Conservation (phyloP, 37 sponge, comb jelly and placozoan species). For the Cladorhizidae sp. region DNA sequence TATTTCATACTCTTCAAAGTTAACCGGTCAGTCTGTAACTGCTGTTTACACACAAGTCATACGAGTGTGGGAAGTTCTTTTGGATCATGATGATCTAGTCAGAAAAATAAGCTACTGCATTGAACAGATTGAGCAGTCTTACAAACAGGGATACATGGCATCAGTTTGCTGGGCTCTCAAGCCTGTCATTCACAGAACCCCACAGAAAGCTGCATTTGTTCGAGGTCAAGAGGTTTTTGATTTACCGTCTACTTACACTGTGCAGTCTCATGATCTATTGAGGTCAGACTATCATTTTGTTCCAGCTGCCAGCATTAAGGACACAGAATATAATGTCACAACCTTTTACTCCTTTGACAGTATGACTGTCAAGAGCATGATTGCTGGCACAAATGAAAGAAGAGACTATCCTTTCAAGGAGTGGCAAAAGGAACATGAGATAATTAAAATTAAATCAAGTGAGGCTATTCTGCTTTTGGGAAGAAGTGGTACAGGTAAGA, state of each 20-base stretch:
- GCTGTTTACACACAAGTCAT: constrained; percentile 75
- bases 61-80: constrained; percentile 76
- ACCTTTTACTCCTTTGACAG: constrained; percentile 79
- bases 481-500: constrained; percentile 88
- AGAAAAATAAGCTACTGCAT: constrained; percentile 34
- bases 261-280: background rate
- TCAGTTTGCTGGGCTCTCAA: constrained; percentile 6
- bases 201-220: background rate
- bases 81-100: constrained; percentile 31
- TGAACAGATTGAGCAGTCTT: constrained; percentile 52
- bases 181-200: background rate
- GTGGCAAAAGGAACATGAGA: constrained; percentile 87
- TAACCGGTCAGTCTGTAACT: constrained; percentile 20
- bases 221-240: constrained; percentile 22
- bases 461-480: constrained; percentile 74
- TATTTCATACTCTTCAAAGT: constrained; percentile 64
- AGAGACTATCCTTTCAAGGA: constrained; percentile 82
- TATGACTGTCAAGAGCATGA: constrained; percentile 38
- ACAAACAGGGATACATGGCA: constrained; percentile 20
- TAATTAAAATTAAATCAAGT: constrained; percentile 46
- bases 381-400: constrained; percentile 27
- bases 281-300: constrained; percentile 10
- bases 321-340: constrained; percentile 71
- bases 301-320: constrained; percentile 70
- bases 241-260: background rate